Conservation (phyloP, 2,888 invertebrate species). For the Spatulosminthurus flaviceps region DNA sequence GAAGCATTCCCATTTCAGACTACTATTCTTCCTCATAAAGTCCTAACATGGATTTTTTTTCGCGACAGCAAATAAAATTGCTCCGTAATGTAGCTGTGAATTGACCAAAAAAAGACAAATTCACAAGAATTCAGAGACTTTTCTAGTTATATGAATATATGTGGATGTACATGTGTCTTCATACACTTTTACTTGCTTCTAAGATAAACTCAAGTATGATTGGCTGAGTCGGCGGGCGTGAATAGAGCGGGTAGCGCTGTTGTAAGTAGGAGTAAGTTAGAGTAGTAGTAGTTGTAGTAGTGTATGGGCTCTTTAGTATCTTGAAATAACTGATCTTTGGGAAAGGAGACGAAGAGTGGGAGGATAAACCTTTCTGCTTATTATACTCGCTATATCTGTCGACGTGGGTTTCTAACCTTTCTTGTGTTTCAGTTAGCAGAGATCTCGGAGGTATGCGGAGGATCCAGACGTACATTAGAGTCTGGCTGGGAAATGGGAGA, state of each 20-base stretch:
- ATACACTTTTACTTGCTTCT: neutral
- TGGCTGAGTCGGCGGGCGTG: neutral
- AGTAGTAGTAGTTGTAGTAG: no score
- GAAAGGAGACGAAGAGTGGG: no score
- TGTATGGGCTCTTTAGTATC: neutral
- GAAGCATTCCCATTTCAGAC: slow-evolving; percentile 71
- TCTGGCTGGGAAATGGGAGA: neutral
- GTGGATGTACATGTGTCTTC: neutral
- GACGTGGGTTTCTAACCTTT: no score
- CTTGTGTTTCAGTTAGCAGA: no score
- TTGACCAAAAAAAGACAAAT: neutral
- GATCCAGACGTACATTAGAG: no score
- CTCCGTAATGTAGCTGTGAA: neutral
- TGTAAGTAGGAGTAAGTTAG: neutral
- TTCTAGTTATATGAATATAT: no score
- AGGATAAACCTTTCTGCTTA: no score
- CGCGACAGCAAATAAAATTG: slow-evolving; percentile 64
- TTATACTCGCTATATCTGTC: no score
- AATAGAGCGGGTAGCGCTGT: neutral
- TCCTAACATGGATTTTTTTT: slow-evolving; percentile 19
- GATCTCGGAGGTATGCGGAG: no score
- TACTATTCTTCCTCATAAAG: slow-evolving; percentile 8
- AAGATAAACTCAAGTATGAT: neutral
- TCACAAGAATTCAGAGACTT: neutral
- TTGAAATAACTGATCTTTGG: neutral